Evolutionary conservation across 1,140 invertebrate genomes (phyloP), one percentile per base, ranked within the genome.

Genomic region (Euschistus heros): DNA sequence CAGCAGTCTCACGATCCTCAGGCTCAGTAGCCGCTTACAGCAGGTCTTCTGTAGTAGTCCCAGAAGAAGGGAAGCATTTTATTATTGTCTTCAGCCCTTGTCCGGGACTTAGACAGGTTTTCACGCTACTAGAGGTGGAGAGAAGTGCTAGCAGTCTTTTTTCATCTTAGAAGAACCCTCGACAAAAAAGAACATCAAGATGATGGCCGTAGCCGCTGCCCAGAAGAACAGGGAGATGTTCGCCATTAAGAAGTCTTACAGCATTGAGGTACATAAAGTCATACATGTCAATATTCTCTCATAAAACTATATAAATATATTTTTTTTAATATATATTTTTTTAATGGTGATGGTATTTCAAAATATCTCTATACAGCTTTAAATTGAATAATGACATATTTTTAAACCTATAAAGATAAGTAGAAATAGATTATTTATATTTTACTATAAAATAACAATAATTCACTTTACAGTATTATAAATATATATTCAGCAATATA

Each of bases 211-310:
- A 72, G 88, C 88, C 75, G 88, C 88, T 75, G 89, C 89, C 60
- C 88, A 91, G 79, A 91, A 91, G 78, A 92, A 91, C 77, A 86
- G 91, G 75, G 89, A 92, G 77, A 89, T 91, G 86, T 92, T 92
- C 81, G 90, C 90, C 77, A 93, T 92, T 79, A 92, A 94, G 79
- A 95, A 95, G 76, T 93, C 91, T 70, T 96, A 95, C 83, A 95
- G 92, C 80, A 92, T 94, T 75, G 93, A 95, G 89, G 92, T 95
- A 80, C 87, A 87, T 81, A 62, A 62, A n/a, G 8, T 13, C 44
- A 37, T 61, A 0, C 20, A 30, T 50, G 7, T 50, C 10, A 50
- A 10, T 50, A n/a, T 47, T 50, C n/a, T n/a, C n/a, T n/a, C n/a
- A n/a, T n/a, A n/a, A n/a, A n/a, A n/a, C n/a, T n/a, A n/a, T n/a